Evolutionary conservation across 2,797 vertebrate genomes (phyloP), one percentile per base, ranked within the genome.

Genomic region (Anguilla pacifica): DNA sequence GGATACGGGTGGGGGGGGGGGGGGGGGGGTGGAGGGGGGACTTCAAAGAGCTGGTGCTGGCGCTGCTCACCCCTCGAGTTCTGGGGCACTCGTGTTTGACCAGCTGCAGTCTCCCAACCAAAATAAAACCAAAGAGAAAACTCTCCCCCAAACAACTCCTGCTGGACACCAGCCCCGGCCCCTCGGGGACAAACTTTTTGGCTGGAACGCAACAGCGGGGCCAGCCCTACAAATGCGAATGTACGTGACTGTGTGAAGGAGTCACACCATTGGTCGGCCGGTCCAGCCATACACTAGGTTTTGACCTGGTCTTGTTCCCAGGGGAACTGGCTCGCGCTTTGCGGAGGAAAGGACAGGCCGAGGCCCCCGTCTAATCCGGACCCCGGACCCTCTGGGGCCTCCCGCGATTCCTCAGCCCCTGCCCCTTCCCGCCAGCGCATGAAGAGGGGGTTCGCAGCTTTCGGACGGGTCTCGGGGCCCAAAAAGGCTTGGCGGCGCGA

Each of bases 11-110:
- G n/a, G n/a, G n/a, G n/a, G n/a, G n/a, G n/a, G n/a, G n/a, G n/a
- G 93, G 92, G 93, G 94, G 93, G 92, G 89, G 92, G 93, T 94
- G 93, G 94, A 92, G 93, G 93, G 94, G 92, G 89, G 91, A 94
- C 95, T 95, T 95, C 95, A 95, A 95, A 95, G 90, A 22, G 15
- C 61, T 28, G n/a, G 61, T 7, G 43, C 59, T 28, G 59, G 84
- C 84, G 28, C 55, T 43, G 19, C 19, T 22, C 64, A 31, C 31
- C 55, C 55, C 59, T 10, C 15, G 17, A 3, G 49, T 51, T 53
- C 43, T 83, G 17, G 82, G n/a, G 82, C 51, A 31, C 64, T 57
- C 84, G 39, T 84, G 67, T 85, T 84, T 74, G 77, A 67, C 53
- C 86, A 87, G 61, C 82, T 87, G 87, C 19, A 46, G 46, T 72